Conservation (phyloP, 1,140 invertebrate genomes). For the Probaryconus sp. region DNA sequence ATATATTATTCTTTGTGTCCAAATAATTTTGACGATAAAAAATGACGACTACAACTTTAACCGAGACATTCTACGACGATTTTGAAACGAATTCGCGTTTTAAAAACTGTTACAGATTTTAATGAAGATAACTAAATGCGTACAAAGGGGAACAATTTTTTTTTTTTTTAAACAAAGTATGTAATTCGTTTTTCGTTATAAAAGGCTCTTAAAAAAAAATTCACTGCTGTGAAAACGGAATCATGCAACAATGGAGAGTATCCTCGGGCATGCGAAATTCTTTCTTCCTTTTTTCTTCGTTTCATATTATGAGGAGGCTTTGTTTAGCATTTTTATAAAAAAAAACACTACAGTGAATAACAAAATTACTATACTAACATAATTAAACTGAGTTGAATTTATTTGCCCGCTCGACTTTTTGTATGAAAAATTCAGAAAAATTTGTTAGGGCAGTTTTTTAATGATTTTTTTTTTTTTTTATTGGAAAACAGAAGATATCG, state of each 20-base stretch:
- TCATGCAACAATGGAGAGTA: constrained; percentile 38
- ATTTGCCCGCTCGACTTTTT: no score
- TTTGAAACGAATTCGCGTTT: background rate
- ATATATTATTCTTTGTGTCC: no score
- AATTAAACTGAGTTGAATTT: no score
- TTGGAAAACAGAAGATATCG: no score
- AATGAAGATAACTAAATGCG: constrained; percentile 32
- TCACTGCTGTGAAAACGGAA: constrained; percentile 33
- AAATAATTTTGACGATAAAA: no score
- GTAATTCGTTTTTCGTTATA: constrained; percentile 41
- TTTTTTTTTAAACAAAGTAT: constrained; percentile 47
- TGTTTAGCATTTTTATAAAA: constrained; percentile 39
- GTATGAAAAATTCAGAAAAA: no score
- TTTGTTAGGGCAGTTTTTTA: no score
- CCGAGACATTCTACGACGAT: no score
- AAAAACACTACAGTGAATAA: constrained; percentile 25
- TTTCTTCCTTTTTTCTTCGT: constrained; percentile 32
- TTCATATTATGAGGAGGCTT: constrained; percentile 20
- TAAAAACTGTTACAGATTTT: constrained; percentile 20
- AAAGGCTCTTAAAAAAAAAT: constrained; percentile 37
- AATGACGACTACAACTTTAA: no score
- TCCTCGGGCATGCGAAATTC: constrained; percentile 33
- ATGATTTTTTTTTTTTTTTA: no score
- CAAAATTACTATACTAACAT: no score
- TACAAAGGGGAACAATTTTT: constrained; percentile 11